Conservation (phyloP, 2,113 vertebrate genomes). For the Siniperca knerii region DNA sequence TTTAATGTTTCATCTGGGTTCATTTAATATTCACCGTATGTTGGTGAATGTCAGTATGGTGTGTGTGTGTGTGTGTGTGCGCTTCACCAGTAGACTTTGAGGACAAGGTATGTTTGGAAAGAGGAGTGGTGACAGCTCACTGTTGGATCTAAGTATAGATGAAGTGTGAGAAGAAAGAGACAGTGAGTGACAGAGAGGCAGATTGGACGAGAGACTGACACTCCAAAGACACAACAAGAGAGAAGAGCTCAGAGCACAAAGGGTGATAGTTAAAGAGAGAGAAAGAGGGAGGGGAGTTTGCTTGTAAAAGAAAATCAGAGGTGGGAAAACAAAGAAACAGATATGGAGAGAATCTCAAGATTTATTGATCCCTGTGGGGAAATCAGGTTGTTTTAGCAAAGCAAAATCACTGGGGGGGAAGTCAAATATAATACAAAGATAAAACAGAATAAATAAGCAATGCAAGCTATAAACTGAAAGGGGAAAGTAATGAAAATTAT, state of each 20-base stretch:
- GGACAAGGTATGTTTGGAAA: conserved; percentile 33
- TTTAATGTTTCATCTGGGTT: conserved; percentile 19
- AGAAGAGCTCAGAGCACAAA: background rate
- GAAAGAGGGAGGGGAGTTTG: background rate
- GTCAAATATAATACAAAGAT: background rate
- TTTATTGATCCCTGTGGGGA: background rate
- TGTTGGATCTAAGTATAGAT: conserved; percentile 68
- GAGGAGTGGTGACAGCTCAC: conserved; percentile 35
- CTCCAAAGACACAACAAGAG: conserved; percentile 21
- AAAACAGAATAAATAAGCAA: conserved; percentile 4
- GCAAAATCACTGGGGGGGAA: background rate
- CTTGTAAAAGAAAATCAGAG: background rate
- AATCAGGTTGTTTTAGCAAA: background rate
- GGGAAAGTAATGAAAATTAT: background rate
- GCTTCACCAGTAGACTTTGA: background rate
- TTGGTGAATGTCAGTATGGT: background rate
- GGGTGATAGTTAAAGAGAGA: background rate
- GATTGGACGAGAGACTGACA: conserved; percentile 47
- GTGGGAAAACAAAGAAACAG: background rate
- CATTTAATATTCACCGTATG: background rate
- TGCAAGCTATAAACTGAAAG: background rate
- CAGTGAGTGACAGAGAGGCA: conserved; percentile 55
- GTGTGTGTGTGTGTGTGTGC: conserved; percentile 11
- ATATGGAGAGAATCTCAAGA: background rate
- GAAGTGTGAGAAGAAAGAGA: conserved; percentile 55